These are phyloP conservation scores for Botia almorhae DNA, from an alignment of 2,797 vertebrate species.

Conservation along the genomic window DNA sequence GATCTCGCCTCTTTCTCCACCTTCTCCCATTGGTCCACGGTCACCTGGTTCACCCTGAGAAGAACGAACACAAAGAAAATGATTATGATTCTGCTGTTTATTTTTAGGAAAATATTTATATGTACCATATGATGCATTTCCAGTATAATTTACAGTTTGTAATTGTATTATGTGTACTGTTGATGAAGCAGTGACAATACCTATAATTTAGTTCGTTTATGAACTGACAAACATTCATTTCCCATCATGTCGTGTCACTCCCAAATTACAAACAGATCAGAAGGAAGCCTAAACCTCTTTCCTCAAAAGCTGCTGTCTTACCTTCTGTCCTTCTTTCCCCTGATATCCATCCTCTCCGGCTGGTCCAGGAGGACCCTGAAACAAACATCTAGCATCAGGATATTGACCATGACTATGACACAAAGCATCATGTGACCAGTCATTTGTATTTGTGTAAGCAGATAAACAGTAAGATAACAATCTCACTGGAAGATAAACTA, in stretches of 20 bases:
- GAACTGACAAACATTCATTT: no score
- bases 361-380: constrained; percentile 86
- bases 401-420: neutral
- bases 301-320: constrained; percentile 65
- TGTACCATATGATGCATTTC: neutral
- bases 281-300: neutral
- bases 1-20: constrained; percentile 86
- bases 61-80: neutral
- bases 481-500: no score
- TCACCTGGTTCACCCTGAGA: constrained; percentile 87
- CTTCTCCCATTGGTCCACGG: constrained; percentile 83
- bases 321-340: constrained; percentile 94
- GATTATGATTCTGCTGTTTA: neutral
- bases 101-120: no score
- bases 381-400: neutral
- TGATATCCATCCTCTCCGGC: constrained; percentile 91
- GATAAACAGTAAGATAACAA: no score
- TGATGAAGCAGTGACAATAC: no score
- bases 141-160: no score
- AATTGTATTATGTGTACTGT: no score
- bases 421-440: constrained; percentile 10
- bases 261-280: no score
- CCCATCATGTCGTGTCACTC: neutral
- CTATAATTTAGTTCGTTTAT: no score
- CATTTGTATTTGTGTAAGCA: neutral